Base-by-base conservation (phyloP, 2,797 vertebrate genomes). In the Lagodon rhomboides region DNA sequence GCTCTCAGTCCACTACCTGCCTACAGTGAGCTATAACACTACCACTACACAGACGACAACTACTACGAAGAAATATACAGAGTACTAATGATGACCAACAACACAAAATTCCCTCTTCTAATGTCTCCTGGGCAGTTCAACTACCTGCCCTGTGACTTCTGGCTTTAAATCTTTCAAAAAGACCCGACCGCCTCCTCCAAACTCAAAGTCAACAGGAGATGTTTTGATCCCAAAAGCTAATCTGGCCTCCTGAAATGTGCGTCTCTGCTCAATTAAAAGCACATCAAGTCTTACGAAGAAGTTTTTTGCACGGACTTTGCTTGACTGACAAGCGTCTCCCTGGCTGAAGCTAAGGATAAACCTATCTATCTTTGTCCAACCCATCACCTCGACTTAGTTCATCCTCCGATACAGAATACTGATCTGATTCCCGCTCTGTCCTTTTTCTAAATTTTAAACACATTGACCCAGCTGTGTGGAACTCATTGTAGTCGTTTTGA, bases 21-120 rank as follows among this genome's bases (percentile, higher is more conserved):
- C 38, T 38, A 38, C 38, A 38, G 38, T 38, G 34, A 38, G 34
- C 27, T 11, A 30, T 15, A 50, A 47, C 22, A 34, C 18, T 9
- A 53, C 3, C 60, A 76, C 47, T n/a, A 54, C 23, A 83, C 25
- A 58, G 4, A 72, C 34, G 4, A 72, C 34, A 56, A 27, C 38
- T 49, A 67, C 17, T 51, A 25, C 22, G 4, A 17, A 17, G 10
- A 27, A 67, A 65, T 68, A 72, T 22, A 41, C 7, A 17, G 25
- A n/a, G 34, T 61, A 38, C 15, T 55, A 34, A 38, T 34, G 16
- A 64, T 55, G 9, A 38, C 1, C 1, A 62, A 46, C 25, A 47
- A 18, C 30, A 25, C 18, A 43, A 12, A 38, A 4, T 70, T 34
- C 15, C 12, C 16, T 66, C 25, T 47, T 30, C 9, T 49, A 71